Conservation (phyloP, 2,888 invertebrate genomes). For the Amphipoea oculea region DNA sequence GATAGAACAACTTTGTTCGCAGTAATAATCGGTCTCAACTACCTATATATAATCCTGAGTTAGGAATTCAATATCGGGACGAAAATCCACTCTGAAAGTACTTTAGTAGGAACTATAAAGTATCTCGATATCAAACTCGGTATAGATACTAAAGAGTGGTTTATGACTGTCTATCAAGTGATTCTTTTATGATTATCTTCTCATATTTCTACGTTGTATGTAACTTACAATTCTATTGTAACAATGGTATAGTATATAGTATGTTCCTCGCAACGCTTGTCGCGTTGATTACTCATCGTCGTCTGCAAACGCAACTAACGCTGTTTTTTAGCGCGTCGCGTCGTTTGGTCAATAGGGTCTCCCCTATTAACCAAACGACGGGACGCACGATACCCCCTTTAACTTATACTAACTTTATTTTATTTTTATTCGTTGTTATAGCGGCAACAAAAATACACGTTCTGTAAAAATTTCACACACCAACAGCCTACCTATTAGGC, state of each 20-base stretch:
- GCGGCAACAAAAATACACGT: no score
- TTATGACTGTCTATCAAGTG: slow-evolving; percentile 20
- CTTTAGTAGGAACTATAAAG: slow-evolving; percentile 16
- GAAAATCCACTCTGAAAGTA: slow-evolving; percentile 28
- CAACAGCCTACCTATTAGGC: no score
- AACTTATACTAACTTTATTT: no score
- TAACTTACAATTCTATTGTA: background rate
- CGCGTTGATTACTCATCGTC: background rate
- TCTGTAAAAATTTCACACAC: no score
- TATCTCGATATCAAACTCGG: slow-evolving; percentile 31
- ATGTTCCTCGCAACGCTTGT: no score
- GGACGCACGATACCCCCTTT: no score
- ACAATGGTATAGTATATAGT: background rate
- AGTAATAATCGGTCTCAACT: slow-evolving; percentile 8
- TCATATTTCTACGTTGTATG: background rate
- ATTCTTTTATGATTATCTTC: slow-evolving; percentile 21
- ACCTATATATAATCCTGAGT: slow-evolving; percentile 9
- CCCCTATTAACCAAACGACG: no score
- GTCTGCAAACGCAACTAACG: background rate
- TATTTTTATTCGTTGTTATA: no score
- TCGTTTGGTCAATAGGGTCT: no score
- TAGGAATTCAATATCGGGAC: slow-evolving; percentile 38
- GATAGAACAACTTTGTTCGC: slow-evolving; percentile 31
- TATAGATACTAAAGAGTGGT: slow-evolving; percentile 1
- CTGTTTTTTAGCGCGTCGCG: no score